Evolutionary conservation across 2,797 vertebrate genomes (phyloP).

Genomic region (Limnodromus scolopaceus): DNA sequence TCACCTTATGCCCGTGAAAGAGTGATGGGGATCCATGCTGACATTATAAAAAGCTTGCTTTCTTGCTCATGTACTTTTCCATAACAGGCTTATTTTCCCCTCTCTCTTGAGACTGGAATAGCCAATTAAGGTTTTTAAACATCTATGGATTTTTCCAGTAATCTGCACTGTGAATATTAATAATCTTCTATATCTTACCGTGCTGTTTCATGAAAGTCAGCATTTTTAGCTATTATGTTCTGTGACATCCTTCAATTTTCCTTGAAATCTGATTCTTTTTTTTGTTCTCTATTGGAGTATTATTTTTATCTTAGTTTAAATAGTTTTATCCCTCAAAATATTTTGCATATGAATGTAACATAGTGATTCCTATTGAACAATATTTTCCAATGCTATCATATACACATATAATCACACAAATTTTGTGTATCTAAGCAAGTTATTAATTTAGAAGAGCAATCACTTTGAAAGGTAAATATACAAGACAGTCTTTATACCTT

Average conservation of each 20-base stretch:
- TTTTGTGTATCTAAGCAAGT: neutral
- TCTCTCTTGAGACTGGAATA: neutral
- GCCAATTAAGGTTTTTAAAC: conserved; percentile 34
- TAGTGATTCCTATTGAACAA: neutral
- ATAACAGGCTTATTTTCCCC: neutral
- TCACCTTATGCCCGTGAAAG: neutral
- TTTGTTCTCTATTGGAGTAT: neutral
- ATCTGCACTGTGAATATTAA: conserved; percentile 25
- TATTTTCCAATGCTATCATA: neutral
- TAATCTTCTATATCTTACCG: neutral
- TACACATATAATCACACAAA: neutral
- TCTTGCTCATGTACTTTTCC: conserved; percentile 20
- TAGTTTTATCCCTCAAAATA: neutral
- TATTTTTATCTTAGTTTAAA: neutral
- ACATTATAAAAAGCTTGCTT: conserved; percentile 23
- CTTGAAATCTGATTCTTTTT: neutral
- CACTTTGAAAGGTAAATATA: neutral
- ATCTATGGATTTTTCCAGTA: neutral
- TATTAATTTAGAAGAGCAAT: neutral
- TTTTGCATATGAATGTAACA: neutral
- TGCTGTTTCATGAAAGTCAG: neutral
- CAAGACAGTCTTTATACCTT: neutral
- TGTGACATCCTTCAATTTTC: neutral
- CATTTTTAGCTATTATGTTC: neutral
- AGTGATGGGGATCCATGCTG: neutral